Base-by-base conservation (phyloP, 1,140 invertebrate species). In the Brachystomella parvula region DNA sequence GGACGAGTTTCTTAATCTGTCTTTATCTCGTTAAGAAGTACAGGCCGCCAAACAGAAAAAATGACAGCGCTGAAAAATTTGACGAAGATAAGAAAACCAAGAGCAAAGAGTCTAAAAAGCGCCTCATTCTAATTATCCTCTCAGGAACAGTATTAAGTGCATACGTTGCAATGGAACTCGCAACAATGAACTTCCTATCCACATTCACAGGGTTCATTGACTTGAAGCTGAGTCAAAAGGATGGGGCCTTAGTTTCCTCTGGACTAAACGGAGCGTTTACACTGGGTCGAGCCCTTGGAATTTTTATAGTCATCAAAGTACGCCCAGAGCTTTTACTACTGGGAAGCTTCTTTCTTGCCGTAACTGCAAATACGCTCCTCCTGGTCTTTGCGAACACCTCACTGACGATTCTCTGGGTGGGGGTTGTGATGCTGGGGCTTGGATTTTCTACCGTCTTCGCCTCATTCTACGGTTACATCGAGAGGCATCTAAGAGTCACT, bases 141-240 rank as follows among this genome's bases (percentile, higher is more conserved):
- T 39, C 60, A 3, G 28, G 31, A 3, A 3, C 44, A 9, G 3
- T 67, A 1, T 21, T 67, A 9, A 60, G 65, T 3, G 2, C 24
- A 24, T 67, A 67, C 44, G 15, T n/a, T n/a, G 65, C 59, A 24
- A 49, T 67, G 49, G 65, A 67, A 63, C 3, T 49, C 9, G 29
- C 15, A 17, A 21, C 65, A 19, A 39, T 62, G 2, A 35, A 67
- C 32, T 67, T 67, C 32, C 6, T 67, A 1, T 47, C 65, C 1
- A 31, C 65, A 2, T 67, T 67, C 30, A 32, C 59, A 2, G 28
- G 53, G 15, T 63, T 49, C 33, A 47, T 33, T 28, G 31, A 30
- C 17, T 19, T 53, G 21, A 6, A 33, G 19, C 44, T 67, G 9
- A 15, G 17, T 2, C 12, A 49, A 30, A 2, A 19, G 2, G 26